A percentile compares a stretch with the other conserved stretches of the same genome.
These are phyloP conservation scores for Drosophila setifemur DNA, from an alignment of 1,140 invertebrate genomes.

Conservation along the genomic window DNA sequence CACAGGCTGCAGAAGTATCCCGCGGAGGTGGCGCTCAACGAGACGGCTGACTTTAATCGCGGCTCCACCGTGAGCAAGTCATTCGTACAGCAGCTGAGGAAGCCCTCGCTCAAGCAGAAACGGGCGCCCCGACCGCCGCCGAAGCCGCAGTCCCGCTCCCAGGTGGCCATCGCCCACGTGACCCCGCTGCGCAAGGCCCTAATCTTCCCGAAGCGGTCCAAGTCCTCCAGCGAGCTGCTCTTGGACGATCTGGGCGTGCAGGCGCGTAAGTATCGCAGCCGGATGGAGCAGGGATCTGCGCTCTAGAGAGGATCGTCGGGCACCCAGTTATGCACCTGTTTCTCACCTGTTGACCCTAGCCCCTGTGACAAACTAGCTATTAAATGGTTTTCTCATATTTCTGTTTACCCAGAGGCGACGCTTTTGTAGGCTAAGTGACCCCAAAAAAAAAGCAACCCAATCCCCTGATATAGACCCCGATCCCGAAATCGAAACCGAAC, in stretches of 20 bases:
- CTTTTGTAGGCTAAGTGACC: constrained; percentile 58
- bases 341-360: constrained; percentile 5
- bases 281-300: constrained; percentile 59
- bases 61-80: constrained; percentile 81
- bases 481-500: constrained; percentile 6
- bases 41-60: constrained; percentile 63
- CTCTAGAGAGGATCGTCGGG: constrained; percentile 30
- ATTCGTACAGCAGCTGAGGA: constrained; percentile 71
- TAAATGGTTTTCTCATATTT: constrained; percentile 35
- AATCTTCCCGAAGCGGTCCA: constrained; percentile 71
- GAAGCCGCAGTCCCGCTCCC: constrained; percentile 59
- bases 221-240: constrained; percentile 71
- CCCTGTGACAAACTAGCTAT: constrained; percentile 10
- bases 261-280: constrained; percentile 72
- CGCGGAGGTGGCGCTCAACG: constrained; percentile 54
- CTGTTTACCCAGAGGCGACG: constrained; percentile 65
- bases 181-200: constrained; percentile 66
- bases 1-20: constrained; percentile 64
- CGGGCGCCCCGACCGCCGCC: constrained; percentile 60
- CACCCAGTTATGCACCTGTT: constrained; percentile 31
- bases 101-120: constrained; percentile 63
- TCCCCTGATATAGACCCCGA: constrained; percentile 14
- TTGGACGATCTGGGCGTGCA: constrained; percentile 69
- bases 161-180: constrained; percentile 57
- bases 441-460: constrained; percentile 7